Evolutionary conservation across 1,140 invertebrate species (phyloP), one percentile per base, ranked within the genome.

Genomic region (Bicyclus anynana): DNA sequence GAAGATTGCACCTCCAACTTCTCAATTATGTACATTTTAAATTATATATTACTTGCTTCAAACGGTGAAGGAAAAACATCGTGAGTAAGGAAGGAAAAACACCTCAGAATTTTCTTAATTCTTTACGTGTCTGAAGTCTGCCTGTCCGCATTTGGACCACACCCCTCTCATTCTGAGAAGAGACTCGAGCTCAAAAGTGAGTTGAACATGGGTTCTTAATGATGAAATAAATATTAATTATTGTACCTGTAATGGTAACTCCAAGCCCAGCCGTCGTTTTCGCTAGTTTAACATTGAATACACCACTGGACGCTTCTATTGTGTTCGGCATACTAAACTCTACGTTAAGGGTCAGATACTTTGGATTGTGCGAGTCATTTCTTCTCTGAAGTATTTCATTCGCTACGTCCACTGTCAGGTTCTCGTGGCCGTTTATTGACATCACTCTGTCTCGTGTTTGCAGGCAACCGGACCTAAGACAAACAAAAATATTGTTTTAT

Each of bases 261-360:
- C 97, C 97, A 10, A 98, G 89, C 20, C 95, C 95, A 12, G 92
- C 91, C 58, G 91, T 93, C 14, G 93, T 92, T 74, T 96, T 95
- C 0, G 95, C 93, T 9, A 99, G 87, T 84, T 97, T 96, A 0
- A 98, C 96, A 54, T 94, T 95, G 75, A 97, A 98, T 0, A 96
- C 93, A 5, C 97, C 97, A 67, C 94, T 96, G 9, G 94, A 94
- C 1, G 97, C 96, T 49, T 97, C 94, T 14, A 98, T 96, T 0
- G 96, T 93, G 67, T 98, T 96, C n/a, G 95, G 94, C 68, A 98
- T 96, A 89, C 96, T 96, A 87, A 98, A 98, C 80, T 98, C 97
- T 2, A 95, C 92, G 55, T 94, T 92, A 2, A 91, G 68, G 3
- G 84, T 88, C 4, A 90, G 53, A 58, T 89, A 89, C 52, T 86